phyloP scores from a whole-genome alignment of 2,888 invertebrate species.

The Drosophila paranaensis region DNA sequence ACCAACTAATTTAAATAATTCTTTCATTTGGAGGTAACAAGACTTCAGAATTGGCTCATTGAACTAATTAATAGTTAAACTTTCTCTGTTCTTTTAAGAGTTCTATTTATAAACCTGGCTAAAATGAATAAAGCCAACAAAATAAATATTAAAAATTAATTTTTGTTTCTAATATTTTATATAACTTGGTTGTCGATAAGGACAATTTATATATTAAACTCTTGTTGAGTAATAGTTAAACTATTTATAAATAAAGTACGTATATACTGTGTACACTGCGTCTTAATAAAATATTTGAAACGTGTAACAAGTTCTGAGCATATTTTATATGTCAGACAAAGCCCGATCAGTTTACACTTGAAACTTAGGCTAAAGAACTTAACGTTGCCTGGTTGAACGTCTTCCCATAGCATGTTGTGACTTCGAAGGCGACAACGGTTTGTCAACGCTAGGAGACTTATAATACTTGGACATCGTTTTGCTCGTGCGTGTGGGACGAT shows the following conservation, averaged over 20 bases:
- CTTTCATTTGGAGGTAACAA: too few relatives aligned
- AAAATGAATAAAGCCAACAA: neutral
- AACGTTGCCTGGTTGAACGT: constrained; percentile 71
- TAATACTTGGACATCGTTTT: constrained; percentile 83
- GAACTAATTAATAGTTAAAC: neutral
- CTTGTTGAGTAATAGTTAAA: constrained; percentile 43
- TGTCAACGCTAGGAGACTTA: constrained; percentile 71
- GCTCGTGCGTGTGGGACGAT: constrained; percentile 81
- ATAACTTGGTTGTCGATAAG: constrained; percentile 5
- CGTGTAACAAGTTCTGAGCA: constrained; percentile 41
- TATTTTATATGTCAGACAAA: constrained; percentile 59
- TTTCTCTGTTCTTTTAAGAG: neutral
- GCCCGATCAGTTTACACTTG: constrained; percentile 2
- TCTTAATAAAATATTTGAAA: constrained; percentile 26
- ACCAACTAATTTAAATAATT: too few relatives aligned
- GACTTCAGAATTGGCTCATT: neutral
- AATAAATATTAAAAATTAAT: neutral
- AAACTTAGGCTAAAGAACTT: constrained; percentile 17
- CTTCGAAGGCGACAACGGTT: constrained; percentile 39
- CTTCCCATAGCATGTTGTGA: constrained; percentile 73
- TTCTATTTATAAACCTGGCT: neutral
- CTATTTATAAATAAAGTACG: constrained; percentile 39
- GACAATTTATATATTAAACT: constrained; percentile 22
- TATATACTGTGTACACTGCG: constrained; percentile 25
- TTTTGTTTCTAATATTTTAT: neutral